Conservation (phyloP, 2,113 vertebrate species). For the Aptenodytes patagonicus region DNA sequence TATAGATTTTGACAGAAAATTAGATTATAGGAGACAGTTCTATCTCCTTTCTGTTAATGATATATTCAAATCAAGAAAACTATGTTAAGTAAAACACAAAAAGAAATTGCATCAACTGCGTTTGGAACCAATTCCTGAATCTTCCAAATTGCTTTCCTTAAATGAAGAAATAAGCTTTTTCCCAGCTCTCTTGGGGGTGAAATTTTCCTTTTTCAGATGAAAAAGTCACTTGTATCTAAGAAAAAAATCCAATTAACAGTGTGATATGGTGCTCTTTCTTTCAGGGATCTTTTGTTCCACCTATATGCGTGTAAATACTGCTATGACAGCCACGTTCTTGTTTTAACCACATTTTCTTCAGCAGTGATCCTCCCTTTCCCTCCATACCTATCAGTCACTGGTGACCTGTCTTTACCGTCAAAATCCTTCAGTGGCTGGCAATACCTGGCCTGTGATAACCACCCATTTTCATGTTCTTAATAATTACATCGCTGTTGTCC, state of each 20-base stretch:
- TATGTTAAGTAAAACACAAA: slow-evolving; percentile 14
- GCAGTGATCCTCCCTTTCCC: neutral
- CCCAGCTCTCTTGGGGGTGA: neutral
- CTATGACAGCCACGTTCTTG: neutral
- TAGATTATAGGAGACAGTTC: neutral
- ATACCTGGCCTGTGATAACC: neutral
- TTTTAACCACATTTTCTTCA: neutral
- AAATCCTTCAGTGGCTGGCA: neutral
- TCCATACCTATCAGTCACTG: neutral
- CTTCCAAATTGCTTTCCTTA: neutral
- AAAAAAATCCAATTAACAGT: neutral
- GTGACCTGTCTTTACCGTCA: neutral
- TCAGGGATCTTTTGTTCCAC: neutral
- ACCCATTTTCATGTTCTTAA: neutral
- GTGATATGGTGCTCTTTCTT: neutral
- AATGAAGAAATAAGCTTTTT: neutral
- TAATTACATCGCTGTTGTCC: neutral
- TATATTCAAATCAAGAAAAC: slow-evolving; percentile 35
- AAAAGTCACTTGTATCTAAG: neutral
- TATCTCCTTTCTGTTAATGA: neutral
- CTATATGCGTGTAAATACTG: neutral
- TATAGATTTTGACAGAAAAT: slow-evolving; percentile 27
- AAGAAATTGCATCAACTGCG: neutral
- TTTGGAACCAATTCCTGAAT: neutral
- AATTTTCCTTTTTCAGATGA: neutral